These are phyloP conservation scores for Leptopilina drosophilae DNA, from an alignment of 2,888 invertebrate genomes.

Conservation along the genomic window DNA sequence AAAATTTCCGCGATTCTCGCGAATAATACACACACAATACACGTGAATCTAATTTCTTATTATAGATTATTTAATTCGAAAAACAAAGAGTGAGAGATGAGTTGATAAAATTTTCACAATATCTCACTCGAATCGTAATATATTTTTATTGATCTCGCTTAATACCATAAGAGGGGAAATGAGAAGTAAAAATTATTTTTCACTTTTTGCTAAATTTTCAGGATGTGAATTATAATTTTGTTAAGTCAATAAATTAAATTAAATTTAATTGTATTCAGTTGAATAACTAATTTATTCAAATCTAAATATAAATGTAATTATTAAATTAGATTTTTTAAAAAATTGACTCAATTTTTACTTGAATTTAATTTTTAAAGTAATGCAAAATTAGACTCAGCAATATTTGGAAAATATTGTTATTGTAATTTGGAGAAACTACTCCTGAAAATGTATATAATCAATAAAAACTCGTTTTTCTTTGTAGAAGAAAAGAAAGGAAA, in stretches of 20 bases:
- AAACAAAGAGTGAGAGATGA: constrained; percentile 40
- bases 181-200: constrained; percentile 23
- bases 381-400: no score
- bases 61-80: constrained; percentile 46
- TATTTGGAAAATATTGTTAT: no score
- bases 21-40: constrained; percentile 42
- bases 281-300: no score
- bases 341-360: background rate
- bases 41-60: constrained; percentile 34
- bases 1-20: constrained; percentile 51
- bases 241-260: no score
- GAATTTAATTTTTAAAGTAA: background rate
- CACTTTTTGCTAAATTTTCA: background rate
- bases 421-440: no score
- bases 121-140: constrained; percentile 32
- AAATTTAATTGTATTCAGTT: no score
- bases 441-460: background rate
- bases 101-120: constrained; percentile 17
- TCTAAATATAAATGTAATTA: no score
- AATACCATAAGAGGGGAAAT: constrained; percentile 30
- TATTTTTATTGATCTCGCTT: constrained; percentile 22
- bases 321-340: no score
- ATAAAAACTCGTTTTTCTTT: background rate
- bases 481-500: background rate
- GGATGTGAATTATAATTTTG: background rate